These are phyloP conservation scores for Hirtodrosophila trivittata DNA, from an alignment of 2,888 invertebrate species.

Conservation along the genomic window DNA sequence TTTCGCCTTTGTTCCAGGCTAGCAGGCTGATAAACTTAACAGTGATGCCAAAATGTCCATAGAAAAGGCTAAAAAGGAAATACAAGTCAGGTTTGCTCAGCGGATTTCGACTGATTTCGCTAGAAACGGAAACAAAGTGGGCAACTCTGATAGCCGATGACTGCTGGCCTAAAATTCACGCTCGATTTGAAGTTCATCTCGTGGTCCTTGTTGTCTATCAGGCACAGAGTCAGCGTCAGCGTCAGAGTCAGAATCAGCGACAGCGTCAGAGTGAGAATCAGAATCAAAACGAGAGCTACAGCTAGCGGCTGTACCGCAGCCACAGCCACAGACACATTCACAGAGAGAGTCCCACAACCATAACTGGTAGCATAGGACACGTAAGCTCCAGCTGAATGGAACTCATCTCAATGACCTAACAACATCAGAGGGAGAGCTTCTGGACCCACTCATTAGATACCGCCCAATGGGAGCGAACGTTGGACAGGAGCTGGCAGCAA, in stretches of 20 bases:
- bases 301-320: constrained; percentile 9
- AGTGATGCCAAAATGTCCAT: background rate
- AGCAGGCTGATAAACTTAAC: background rate
- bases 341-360: background rate
- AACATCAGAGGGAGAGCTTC: constrained; percentile 27
- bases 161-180: constrained; percentile 64
- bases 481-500: background rate
- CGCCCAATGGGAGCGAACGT: constrained; percentile 18
- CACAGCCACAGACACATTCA: constrained; percentile 15
- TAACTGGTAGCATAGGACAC: constrained; percentile 28
- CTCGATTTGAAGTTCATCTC: constrained; percentile 72
- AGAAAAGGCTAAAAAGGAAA: too few relatives aligned
- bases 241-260: constrained; percentile 6
- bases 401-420: constrained; percentile 64
- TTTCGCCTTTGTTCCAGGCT: constrained; percentile 53
- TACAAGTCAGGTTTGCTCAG: too few relatives aligned
- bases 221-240: constrained; percentile 11
- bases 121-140: background rate
- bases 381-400: constrained; percentile 67
- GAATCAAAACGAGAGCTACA: constrained; percentile 8
- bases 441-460: constrained; percentile 50
- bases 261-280: constrained; percentile 8
- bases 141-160: constrained; percentile 29
- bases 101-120: background rate
- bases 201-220: constrained; percentile 57